Evolutionary conservation across 2,797 vertebrate species (phyloP).

Genomic region (Ispidina lecontei): DNA sequence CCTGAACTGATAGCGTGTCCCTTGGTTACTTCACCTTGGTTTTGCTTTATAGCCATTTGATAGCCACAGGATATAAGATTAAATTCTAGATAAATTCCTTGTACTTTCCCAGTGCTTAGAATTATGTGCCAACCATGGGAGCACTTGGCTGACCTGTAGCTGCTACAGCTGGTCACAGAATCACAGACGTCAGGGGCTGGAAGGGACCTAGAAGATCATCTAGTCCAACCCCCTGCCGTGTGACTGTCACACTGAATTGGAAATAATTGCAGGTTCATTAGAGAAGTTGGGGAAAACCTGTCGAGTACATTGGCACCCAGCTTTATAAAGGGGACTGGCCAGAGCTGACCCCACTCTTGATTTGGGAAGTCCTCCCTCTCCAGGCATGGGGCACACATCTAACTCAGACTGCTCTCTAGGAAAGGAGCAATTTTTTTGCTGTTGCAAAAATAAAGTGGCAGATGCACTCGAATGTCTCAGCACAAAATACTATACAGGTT

Average conservation of each 20-base stretch:
- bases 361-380: not conserved
- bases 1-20: not conserved
- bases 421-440: not conserved
- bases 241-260: not conserved
- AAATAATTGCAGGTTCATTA: not conserved
- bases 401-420: not conserved
- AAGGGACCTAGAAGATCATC: too few species aligned
- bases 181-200: too few species aligned
- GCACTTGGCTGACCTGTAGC: not conserved
- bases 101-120: not conserved
- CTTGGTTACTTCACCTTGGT: not conserved
- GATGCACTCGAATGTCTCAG: not conserved
- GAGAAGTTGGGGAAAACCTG: not conserved
- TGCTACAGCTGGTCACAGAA: not conserved
- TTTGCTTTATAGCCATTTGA: not conserved
- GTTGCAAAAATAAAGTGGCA: not conserved
- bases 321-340: accelerated
- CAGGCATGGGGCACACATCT: not conserved
- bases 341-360: not conserved
- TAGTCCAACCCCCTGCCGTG: not conserved
- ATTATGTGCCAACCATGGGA: not conserved
- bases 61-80: not conserved
- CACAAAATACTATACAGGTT: not conserved
- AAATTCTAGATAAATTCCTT: not conserved
- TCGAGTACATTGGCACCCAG: not conserved